Conservation (phyloP, 1,140 invertebrate species). For the Coptotermes formosanus region DNA sequence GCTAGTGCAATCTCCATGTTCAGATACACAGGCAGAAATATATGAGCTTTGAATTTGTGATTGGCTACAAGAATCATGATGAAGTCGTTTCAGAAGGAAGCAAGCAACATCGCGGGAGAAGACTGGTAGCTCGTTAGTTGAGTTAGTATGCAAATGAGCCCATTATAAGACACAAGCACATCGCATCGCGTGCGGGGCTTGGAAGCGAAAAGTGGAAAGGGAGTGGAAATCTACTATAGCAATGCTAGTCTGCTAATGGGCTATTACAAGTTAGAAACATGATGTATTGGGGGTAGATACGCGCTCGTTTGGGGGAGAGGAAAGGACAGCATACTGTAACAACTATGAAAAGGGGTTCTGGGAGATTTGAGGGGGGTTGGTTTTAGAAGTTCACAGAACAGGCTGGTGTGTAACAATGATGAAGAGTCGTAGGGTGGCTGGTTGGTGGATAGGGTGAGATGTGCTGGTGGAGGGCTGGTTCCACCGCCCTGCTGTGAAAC, state of each 20-base stretch:
- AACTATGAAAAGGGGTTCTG: not conserved
- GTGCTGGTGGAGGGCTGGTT: not conserved
- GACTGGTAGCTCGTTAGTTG: conserved; percentile 1
- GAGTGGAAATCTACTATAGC: not conserved
- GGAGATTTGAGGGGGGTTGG: not conserved
- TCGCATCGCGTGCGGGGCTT: not conserved
- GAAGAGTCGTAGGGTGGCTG: not conserved
- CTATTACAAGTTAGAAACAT: conserved; percentile 11
- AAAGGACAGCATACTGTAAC: not conserved
- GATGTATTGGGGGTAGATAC: conserved; percentile 17
- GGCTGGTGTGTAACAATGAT: conserved; percentile 14
- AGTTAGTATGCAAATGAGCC: conserved; percentile 18
- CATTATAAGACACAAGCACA: conserved; percentile 16
- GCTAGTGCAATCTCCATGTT: not conserved
- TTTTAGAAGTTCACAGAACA: conserved; percentile 16
- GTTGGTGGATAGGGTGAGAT: not conserved
- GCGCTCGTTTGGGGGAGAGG: not conserved
- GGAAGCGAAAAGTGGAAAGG: conserved; percentile 4
- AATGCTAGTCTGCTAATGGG: conserved; percentile 17
- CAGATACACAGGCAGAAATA: not conserved
- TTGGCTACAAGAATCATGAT: conserved; percentile 7
- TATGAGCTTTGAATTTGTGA: not conserved
- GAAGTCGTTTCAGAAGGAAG: conserved; percentile 3
- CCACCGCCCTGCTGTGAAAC: conserved; percentile 12
- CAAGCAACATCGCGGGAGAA: not conserved